Percentiles rank a stretch among this genome's conserved stretches.
phyloP scores from a whole-genome alignment of 2,113 vertebrate genomes.

The Anhinga rufa region DNA sequence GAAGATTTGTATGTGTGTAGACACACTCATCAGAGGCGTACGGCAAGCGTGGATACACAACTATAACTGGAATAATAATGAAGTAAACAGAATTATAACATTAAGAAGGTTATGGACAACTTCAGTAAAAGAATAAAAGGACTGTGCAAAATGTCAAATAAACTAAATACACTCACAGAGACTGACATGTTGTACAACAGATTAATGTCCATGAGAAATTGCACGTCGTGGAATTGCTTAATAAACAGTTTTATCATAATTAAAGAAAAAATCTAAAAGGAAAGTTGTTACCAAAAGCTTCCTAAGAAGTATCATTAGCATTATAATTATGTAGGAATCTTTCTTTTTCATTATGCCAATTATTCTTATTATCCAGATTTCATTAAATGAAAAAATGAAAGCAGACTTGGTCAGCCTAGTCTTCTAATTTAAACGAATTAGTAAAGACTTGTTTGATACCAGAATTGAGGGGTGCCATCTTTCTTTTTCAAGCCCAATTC shows the following conservation, averaged over 20 bases:
- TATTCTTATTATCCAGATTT: neutral
- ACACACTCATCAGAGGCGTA: neutral
- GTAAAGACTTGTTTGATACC: neutral
- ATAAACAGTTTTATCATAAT: neutral
- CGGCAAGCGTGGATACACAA: neutral
- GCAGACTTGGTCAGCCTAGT: neutral
- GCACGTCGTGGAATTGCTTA: neutral
- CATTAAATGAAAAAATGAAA: neutral
- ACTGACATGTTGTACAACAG: neutral
- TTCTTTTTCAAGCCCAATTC: neutral
- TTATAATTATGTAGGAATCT: neutral
- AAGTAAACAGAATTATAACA: constrained; percentile 49
- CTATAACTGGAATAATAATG: constrained; percentile 34
- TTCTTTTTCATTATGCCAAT: neutral
- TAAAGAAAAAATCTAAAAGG: neutral
- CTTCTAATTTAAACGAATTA: neutral
- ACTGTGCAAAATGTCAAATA: constrained; percentile 37
- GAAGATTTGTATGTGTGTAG: neutral
- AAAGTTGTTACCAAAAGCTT: neutral
- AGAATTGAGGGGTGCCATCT: neutral
- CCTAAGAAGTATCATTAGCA: neutral
- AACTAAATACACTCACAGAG: neutral
- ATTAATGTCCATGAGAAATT: neutral
- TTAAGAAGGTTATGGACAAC: neutral
- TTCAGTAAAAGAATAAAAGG: constrained; percentile 35